These are phyloP conservation scores for Zaprionus taronus DNA, from an alignment of 1,140 invertebrate genomes.

Conservation along the genomic window DNA sequence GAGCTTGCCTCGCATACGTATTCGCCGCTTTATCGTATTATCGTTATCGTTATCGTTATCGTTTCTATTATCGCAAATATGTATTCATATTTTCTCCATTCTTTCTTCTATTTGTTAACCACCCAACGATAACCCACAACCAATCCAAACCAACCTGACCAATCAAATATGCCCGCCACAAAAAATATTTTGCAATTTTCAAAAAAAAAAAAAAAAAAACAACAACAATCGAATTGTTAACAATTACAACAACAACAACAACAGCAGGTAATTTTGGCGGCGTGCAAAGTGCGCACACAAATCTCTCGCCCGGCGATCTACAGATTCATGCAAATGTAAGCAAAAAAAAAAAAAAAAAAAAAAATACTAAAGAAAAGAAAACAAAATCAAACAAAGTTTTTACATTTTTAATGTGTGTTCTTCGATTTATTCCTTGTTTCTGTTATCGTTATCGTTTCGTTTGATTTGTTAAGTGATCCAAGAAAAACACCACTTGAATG, in stretches of 20 bases:
- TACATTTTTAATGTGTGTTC: slow-evolving; percentile 61
- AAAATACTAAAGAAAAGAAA: slow-evolving; percentile 32
- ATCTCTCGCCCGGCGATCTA: slow-evolving; percentile 83
- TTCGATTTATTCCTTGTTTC: slow-evolving; percentile 33
- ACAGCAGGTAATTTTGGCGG: slow-evolving; percentile 83
- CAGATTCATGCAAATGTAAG: slow-evolving; percentile 84
- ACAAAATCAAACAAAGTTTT: slow-evolving; percentile 41
- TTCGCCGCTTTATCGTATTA: slow-evolving; percentile 2
- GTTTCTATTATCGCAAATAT: slow-evolving; percentile 21
- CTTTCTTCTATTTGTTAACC: slow-evolving; percentile 46
- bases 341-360: slow-evolving; percentile 48
- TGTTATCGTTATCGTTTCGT: slow-evolving; percentile 34
- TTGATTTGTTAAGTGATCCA: slow-evolving; percentile 26
- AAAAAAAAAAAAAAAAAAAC: slow-evolving; percentile 29
- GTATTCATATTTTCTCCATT: slow-evolving; percentile 44
- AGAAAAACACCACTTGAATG: slow-evolving; percentile 35
- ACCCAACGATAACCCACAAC: slow-evolving; percentile 8
- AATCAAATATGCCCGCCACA: slow-evolving; percentile 59
- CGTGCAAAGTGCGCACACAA: slow-evolving; percentile 71
- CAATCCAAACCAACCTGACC: slow-evolving; percentile 8
- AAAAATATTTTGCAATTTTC: slow-evolving; percentile 51
- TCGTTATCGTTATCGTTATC: neutral
- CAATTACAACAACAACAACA: slow-evolving; percentile 45
- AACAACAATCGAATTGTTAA: slow-evolving; percentile 43
- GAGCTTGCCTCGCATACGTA: neutral